Base-by-base conservation (phyloP, 2,888 invertebrate species). In the Cremastobaeus sp. region DNA sequence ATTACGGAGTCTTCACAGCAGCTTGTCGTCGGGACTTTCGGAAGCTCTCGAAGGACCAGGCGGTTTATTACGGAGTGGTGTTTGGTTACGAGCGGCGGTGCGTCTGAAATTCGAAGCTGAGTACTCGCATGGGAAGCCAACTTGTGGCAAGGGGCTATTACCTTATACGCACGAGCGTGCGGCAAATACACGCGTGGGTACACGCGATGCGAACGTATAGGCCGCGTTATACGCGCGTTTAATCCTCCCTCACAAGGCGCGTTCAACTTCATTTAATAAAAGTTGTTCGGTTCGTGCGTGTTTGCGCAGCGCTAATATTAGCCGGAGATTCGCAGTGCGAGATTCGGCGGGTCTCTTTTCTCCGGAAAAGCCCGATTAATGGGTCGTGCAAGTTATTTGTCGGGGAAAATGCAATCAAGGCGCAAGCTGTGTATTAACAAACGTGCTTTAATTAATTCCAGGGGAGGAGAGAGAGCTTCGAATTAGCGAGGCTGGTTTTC, bases 401-500 rank as follows among this genome's bases (percentile, higher is more conserved):
- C n/a, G n/a, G n/a, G n/a, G n/a, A n/a, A n/a, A n/a, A n/a, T n/a
- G n/a, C n/a, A n/a, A n/a, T n/a, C n/a, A n/a, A n/a, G n/a, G n/a
- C n/a, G 25, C 4, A 25, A 5, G 8, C 25, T 25, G 3, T 25
- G 25, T 25, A 25, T 5, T 25, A 5, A 25, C 3, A 25, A 5
- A 8, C 25, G 25, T 5, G 25, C 8, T 25, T 52, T 30, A 28
- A 39, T 55, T 43, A 18, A 62, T 75, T 83, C 14, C 89, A 94
- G 94, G 94, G 84, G 93, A 93, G 81, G 90, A 91, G 84, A 90
- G 94, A 85, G 92, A 93, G 82, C 90, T 94, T 84, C 92, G 92
- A 88, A 90, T 94, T 85, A 93, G 92, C 80, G 91, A 92, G 79
- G 89, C 89, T 76, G 91, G 91, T 78, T 93, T 93, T 88, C 90